Percentiles rank a stretch among this genome's conserved stretches.
These are phyloP conservation scores for Caenorhabditis drosophilae DNA, from an alignment of 2,888 invertebrate genomes.

Conservation along the genomic window DNA sequence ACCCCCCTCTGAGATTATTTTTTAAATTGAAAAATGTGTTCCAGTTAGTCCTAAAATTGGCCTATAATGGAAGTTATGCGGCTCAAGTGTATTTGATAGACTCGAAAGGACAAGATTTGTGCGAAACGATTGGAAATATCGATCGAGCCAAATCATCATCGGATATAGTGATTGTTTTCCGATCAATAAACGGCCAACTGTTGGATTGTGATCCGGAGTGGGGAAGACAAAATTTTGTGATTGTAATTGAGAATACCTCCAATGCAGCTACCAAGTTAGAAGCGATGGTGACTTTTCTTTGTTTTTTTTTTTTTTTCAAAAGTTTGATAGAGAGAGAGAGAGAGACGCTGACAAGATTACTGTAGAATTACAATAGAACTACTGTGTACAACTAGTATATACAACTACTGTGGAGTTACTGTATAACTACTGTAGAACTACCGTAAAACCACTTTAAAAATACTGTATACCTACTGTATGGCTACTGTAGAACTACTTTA, in stretches of 20 bases:
- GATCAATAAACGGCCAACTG: background rate
- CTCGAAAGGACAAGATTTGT: background rate
- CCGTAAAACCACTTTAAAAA: too few species aligned
- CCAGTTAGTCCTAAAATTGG: constrained; percentile 17
- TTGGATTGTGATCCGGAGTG: constrained; percentile 27
- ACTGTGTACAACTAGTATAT: too few species aligned
- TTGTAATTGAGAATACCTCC: constrained; percentile 1
- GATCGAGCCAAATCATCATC: constrained; percentile 13
- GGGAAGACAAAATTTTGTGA: constrained; percentile 23
- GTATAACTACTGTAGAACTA: too few species aligned
- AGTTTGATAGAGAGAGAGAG: too few species aligned
- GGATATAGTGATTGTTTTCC: constrained; percentile 22
- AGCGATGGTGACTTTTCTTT: background rate
- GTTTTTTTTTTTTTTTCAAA: too few species aligned
- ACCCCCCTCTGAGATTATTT: too few species aligned
- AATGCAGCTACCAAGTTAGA: background rate
- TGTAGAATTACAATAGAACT: too few species aligned
- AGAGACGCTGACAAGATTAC: too few species aligned
- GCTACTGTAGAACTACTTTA: too few species aligned
- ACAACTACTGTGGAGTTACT: too few species aligned
- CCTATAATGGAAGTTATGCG: constrained; percentile 8
- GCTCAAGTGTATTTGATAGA: constrained; percentile 10
- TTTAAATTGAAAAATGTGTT: too few species aligned
- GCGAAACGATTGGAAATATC: constrained; percentile 23
- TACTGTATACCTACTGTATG: too few species aligned